phyloP scores from a whole-genome alignment of 1,140 invertebrate genomes.

The Meloidogyne chitwoodi region DNA sequence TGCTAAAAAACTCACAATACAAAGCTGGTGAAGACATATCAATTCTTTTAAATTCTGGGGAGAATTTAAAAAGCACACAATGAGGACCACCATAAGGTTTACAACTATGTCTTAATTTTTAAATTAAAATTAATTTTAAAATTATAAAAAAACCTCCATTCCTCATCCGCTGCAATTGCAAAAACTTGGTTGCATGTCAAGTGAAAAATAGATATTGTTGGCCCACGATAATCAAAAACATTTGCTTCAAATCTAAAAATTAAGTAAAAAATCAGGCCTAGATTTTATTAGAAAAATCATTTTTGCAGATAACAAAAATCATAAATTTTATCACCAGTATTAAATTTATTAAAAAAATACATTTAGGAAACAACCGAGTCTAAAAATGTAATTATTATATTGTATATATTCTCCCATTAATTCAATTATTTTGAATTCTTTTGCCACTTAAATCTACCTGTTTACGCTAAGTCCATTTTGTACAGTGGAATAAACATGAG shows the following conservation, averaged over 20 bases:
- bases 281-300: no score
- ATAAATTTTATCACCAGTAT: no score
- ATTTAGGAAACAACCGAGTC: no score
- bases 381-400: no score
- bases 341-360: no score
- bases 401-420: background rate
- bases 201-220: conserved; percentile 36
- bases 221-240: conserved; percentile 28
- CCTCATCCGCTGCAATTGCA: conserved; percentile 30
- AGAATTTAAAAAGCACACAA: conserved; percentile 28
- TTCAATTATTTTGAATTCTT: background rate
- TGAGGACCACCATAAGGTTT: conserved; percentile 37
- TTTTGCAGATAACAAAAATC: no score
- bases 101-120: conserved; percentile 29
- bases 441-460: background rate
- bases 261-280: background rate
- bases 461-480: conserved; percentile 20
- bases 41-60: conserved; percentile 29
- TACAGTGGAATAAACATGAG: conserved; percentile 4
- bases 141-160: conserved; percentile 34
- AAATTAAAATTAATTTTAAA: background rate
- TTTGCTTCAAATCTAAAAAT: conserved; percentile 34
- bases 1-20: background rate
- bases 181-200: conserved; percentile 23
- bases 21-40: conserved; percentile 18